Evolutionary conservation across 2,888 invertebrate genomes (phyloP), one percentile per base, ranked within the genome.

Genomic region (Elegia similella): DNA sequence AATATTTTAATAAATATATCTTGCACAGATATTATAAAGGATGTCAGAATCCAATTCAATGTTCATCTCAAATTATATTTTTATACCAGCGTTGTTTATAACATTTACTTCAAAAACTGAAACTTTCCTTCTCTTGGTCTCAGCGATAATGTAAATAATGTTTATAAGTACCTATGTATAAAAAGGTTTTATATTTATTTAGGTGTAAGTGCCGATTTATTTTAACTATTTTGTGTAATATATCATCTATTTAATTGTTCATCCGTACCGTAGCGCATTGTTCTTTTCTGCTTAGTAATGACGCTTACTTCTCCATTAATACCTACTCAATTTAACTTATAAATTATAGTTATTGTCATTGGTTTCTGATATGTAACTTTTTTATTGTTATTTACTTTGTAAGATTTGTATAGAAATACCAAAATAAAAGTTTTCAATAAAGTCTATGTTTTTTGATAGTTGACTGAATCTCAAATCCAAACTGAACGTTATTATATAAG

Each of bases 371-470:
- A 59, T 55, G 47, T 62, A 59, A 59, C 15, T 38, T 48, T 74
- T 70, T 78, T 74, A 80, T 82, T 85, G 84, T 84, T 83, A 84
- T 80, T 83, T 84, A 83, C 78, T 84, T 83, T 69, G 68, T 82
- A 84, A 84, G 80, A 65, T 76, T n/a, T 69, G 68, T 34, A 44
- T 77, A 78, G 72, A 73, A 74, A 73, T 73, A 74, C 73, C 68
- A 70, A 72, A 78, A 72, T 77, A 80, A 74, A 52, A 55, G 44
- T 55, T 55, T 55, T 34, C 6, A 55, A 32, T 55, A 32, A 55
- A 44, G 56, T 52, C 23, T 52, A 42, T 52, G 0, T 7, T 8
- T 50, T 34, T 15, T 44, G 8, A 32, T n/a, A n/a, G n/a, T n/a
- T n/a, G n/a, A n/a, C n/a, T n/a, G n/a, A n/a, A n/a, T n/a, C n/a